Percentiles rank a stretch among this genome's conserved stretches.
Evolutionary conservation across 1,140 invertebrate genomes (phyloP).

Genomic region (Saccostrea echinata): DNA sequence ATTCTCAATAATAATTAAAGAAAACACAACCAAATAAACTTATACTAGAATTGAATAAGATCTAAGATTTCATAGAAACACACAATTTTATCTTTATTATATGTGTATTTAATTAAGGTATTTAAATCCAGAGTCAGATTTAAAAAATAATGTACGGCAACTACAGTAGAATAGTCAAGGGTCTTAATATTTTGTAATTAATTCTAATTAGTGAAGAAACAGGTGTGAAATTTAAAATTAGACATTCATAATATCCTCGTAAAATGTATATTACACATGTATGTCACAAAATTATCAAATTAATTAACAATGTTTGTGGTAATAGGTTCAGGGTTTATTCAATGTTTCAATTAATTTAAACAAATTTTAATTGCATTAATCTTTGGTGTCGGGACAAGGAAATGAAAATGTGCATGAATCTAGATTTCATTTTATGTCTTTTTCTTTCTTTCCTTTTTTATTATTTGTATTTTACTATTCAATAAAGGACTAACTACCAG

Average conservation of each 20-base stretch:
- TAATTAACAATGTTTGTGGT: conserved; percentile 15
- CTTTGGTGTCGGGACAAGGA: too few species aligned
- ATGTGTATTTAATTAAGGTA: neutral
- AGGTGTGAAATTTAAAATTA: neutral
- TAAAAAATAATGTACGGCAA: neutral
- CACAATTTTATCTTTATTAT: too few species aligned
- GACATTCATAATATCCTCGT: neutral
- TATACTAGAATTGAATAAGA: too few species aligned
- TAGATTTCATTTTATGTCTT: too few species aligned
- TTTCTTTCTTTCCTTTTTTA: too few species aligned
- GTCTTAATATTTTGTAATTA: neutral
- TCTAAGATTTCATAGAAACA: too few species aligned
- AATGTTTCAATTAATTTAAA: neutral
- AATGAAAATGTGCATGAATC: too few species aligned
- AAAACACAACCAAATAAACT: too few species aligned
- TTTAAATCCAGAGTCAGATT: neutral
- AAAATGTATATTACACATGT: conserved; percentile 6
- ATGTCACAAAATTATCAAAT: neutral
- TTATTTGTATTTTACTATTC: too few species aligned
- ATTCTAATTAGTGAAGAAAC: neutral
- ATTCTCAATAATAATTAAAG: too few species aligned
- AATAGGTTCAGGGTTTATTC: neutral
- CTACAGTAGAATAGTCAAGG: neutral
- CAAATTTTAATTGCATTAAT: neutral
- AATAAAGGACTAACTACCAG: neutral